phyloP scores from a whole-genome alignment of 1,140 invertebrate species.

The Drosophila baimaii region DNA sequence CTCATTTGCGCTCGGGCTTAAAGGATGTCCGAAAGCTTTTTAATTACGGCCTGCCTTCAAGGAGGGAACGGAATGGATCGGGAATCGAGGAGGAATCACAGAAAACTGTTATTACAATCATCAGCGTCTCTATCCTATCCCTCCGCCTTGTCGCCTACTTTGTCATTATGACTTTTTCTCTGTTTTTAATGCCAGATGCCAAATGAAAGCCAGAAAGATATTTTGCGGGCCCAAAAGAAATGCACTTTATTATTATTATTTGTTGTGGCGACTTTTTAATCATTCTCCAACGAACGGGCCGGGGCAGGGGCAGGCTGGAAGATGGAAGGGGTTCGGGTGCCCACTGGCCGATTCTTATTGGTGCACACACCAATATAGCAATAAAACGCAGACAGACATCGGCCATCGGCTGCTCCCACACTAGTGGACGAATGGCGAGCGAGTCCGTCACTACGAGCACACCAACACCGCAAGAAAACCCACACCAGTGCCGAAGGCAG shows the following conservation, averaged over 20 bases:
- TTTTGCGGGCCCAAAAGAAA: slow-evolving; percentile 54
- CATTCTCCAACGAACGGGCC: slow-evolving; percentile 31
- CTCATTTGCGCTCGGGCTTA: slow-evolving; percentile 3
- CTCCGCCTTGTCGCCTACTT: slow-evolving; percentile 70
- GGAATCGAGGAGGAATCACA: slow-evolving; percentile 61
- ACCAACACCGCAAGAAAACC: slow-evolving; percentile 71
- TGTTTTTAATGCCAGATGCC: slow-evolving; percentile 53
- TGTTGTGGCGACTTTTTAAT: slow-evolving; percentile 75
- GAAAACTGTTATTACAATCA: slow-evolving; percentile 78
- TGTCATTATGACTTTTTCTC: slow-evolving; percentile 73
- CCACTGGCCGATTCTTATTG: slow-evolving; percentile 60
- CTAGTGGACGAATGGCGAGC: slow-evolving; percentile 73
- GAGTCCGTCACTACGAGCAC: slow-evolving; percentile 35
- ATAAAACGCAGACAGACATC: slow-evolving; percentile 34
- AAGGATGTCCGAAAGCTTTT: slow-evolving; percentile 68
- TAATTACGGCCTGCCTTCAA: slow-evolving; percentile 70
- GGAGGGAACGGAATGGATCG: slow-evolving; percentile 49
- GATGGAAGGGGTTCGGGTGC: slow-evolving; percentile 2
- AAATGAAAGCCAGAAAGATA: slow-evolving; percentile 38
- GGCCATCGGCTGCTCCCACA: slow-evolving; percentile 51
- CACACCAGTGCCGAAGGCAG: slow-evolving; percentile 52
- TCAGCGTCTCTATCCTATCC: slow-evolving; percentile 32
- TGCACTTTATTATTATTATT: slow-evolving; percentile 79
- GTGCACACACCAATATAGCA: slow-evolving; percentile 40
- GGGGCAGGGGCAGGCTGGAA: not conserved